Base-by-base conservation (phyloP, 53 echinoderm and acorn worm species). In the Stichopus horrens region DNA sequence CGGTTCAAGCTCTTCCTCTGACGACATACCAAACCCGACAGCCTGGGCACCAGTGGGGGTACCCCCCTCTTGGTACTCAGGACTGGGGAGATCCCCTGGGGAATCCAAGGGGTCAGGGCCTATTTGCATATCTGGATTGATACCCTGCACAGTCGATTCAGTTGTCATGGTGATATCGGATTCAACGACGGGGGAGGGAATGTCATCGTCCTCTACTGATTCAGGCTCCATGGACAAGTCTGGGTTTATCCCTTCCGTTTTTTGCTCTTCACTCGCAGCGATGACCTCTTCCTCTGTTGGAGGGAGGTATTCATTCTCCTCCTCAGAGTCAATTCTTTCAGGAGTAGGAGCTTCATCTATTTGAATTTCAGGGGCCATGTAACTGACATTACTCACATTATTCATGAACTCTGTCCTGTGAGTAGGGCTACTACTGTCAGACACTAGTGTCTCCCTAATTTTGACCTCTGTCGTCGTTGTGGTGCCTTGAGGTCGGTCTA, bases 21-120 rank as follows among this genome's bases (percentile, higher is more conserved):
- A 87, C 13, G 89, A 89, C 79, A 89, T 89, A 7, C 59, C 79
- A 60, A 78, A 89, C 19, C 74, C 76, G 0, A 86, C 85, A 6
- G 90, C 87, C 88, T 96, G 96, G 4, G 96, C 96, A 16, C 96
- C 96, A 54, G 92, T 93, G 76, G 93, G 91, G 55, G 90, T 93
- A 82, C 91, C 87, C 79, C 83, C 92, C 58, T 91, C 91, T 3
- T 94, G 93, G 77, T 94, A 86, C 23, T 94, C 94, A 53, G 96
- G 96, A n/a, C 94, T 94, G 16, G 91, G 90, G 75, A 96, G 94
- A 14, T 93, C 57, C 11, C 86, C 88, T 0, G 93, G 90, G 65
- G 88, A 79, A 75, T 96, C 96, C 22, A 96, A 88, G 58, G 94
- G 93, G 23, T 94, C 96, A 53, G 96, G 94, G 10, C 94, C 96